phyloP scores from a whole-genome alignment of 1,140 invertebrate genomes.

The Saxidomus purpurata region DNA sequence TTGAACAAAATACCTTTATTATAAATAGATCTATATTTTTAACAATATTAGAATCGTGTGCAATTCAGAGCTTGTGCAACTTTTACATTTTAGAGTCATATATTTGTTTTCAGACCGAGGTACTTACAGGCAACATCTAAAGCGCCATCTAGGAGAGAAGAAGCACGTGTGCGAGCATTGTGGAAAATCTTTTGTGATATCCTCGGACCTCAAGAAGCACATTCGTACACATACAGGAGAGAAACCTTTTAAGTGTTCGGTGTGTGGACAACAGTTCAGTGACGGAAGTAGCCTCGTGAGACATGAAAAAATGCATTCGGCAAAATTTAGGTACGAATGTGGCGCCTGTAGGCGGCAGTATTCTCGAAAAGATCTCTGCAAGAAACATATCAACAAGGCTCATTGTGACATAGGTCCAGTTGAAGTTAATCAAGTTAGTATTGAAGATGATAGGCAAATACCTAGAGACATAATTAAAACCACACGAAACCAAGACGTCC shows the following conservation, averaged over 20 bases:
- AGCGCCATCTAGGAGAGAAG: slow-evolving; percentile 44
- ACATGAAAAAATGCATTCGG: slow-evolving; percentile 46
- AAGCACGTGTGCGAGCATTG: slow-evolving; percentile 57
- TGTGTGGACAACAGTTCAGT: slow-evolving; percentile 32
- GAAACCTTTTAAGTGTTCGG: slow-evolving; percentile 31
- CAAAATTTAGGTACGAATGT: slow-evolving; percentile 39
- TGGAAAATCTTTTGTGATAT: slow-evolving; percentile 57
- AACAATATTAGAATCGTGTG: too few relatives aligned
- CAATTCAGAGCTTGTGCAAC: too few relatives aligned
- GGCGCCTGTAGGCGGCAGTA: not conserved
- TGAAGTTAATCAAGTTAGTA: slow-evolving; percentile 15
- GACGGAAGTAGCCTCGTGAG: slow-evolving; percentile 42
- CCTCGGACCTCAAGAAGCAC: slow-evolving; percentile 58
- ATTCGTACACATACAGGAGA: slow-evolving; percentile 61
- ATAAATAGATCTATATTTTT: too few relatives aligned
- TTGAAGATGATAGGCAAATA: not conserved
- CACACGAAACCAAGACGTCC: not conserved
- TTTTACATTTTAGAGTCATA: too few relatives aligned
- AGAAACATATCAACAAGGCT: slow-evolving; percentile 38
- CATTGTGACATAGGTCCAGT: slow-evolving; percentile 2
- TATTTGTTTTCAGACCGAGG: slow-evolving; percentile 46
- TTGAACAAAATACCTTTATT: too few relatives aligned
- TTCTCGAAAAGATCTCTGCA: slow-evolving; percentile 41
- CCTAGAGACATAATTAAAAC: not conserved
- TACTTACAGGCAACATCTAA: slow-evolving; percentile 34